phyloP scores from a whole-genome alignment of 2,113 vertebrate genomes.

The Crotalus viridis region DNA sequence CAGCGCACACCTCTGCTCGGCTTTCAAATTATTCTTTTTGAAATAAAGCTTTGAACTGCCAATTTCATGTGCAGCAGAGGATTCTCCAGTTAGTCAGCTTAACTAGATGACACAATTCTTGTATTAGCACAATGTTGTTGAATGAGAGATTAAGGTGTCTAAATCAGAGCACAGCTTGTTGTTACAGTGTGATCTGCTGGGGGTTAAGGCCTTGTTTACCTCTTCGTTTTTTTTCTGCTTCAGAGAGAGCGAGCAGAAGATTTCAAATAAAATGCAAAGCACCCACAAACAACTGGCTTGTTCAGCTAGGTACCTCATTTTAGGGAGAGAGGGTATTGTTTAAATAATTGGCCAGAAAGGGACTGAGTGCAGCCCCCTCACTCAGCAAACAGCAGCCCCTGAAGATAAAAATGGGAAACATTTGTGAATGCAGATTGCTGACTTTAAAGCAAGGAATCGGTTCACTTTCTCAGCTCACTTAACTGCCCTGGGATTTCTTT shows the following conservation, averaged over 20 bases:
- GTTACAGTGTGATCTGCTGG: background rate
- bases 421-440: constrained; percentile 35
- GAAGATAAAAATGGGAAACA: background rate
- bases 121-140: background rate
- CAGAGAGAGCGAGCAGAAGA: background rate
- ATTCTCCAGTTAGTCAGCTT: background rate
- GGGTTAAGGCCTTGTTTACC: background rate
- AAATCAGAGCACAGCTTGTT: background rate
- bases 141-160: background rate
- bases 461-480: constrained; percentile 1
- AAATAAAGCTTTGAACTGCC: background rate
- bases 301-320: constrained; percentile 11
- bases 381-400: constrained; percentile 30
- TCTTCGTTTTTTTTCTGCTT: background rate
- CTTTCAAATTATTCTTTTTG: background rate
- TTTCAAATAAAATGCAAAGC: background rate
- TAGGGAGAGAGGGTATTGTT: constrained; percentile 17
- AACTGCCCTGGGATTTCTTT: background rate
- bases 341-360: background rate
- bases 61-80: background rate
- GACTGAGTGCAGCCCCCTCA: constrained; percentile 32
- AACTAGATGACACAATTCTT: background rate
- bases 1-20: background rate
- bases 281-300: constrained; percentile 7
- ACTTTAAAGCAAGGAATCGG: constrained; percentile 27